Evolutionary conservation across 2,113 vertebrate species (phyloP).

Genomic region (Anarhynchus alexandrinus): DNA sequence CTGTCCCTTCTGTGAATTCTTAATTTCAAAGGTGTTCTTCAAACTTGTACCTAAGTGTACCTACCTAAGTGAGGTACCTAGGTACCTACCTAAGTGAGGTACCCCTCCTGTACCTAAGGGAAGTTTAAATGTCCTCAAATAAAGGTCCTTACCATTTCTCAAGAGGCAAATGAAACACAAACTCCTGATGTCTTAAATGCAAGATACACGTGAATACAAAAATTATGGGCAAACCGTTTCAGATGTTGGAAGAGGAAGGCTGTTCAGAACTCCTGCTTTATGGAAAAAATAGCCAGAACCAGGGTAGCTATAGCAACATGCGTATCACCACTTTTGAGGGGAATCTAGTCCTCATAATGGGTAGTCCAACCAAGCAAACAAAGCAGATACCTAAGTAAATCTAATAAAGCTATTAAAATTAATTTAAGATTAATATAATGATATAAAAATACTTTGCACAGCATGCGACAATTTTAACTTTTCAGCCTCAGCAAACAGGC

Average conservation of each 20-base stretch:
- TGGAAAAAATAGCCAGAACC: conserved; percentile 34
- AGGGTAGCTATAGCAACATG: conserved; percentile 50
- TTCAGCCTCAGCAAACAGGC: background rate
- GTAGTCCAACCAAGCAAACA: conserved; percentile 29
- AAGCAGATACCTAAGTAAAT: conserved; percentile 5
- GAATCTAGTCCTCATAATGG: conserved; percentile 1
- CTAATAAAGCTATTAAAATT: conserved; percentile 18
- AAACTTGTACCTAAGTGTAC: no score
- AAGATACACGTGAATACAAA: background rate
- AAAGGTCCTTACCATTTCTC: background rate
- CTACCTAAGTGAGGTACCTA: no score
- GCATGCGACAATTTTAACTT: background rate
- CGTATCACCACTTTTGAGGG: background rate
- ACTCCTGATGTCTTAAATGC: background rate
- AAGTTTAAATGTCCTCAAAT: background rate
- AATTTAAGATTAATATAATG: conserved; percentile 11
- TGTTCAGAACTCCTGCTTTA: conserved; percentile 23
- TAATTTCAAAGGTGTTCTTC: background rate
- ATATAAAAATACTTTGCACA: background rate
- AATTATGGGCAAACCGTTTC: background rate
- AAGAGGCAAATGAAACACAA: background rate
- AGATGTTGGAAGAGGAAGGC: conserved; percentile 7
- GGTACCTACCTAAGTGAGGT: no score
- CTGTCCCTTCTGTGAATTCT: background rate
- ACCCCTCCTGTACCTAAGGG: background rate